Conservation (phyloP, 2,797 vertebrate species). For the Falco novaeseelandiae region DNA sequence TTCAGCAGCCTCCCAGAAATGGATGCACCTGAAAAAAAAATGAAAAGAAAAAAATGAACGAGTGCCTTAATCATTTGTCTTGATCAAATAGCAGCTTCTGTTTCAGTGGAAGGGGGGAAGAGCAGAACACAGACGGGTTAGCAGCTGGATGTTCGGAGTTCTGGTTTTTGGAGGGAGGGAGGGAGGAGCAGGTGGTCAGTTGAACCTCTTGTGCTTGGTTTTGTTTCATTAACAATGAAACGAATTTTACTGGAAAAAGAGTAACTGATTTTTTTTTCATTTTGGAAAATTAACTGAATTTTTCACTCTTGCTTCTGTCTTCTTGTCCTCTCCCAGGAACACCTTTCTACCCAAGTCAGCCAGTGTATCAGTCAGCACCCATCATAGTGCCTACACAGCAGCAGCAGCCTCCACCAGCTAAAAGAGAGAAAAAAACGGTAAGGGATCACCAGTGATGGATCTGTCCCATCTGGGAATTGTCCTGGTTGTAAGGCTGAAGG, state of each 20-base stretch:
- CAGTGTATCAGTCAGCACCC: slow-evolving; percentile 90
- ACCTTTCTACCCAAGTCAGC: slow-evolving; percentile 91
- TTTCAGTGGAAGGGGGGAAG: not conserved
- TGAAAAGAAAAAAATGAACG: not conserved
- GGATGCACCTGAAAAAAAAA: not conserved
- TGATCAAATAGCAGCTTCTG: not conserved
- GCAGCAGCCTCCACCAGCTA: slow-evolving; percentile 87
- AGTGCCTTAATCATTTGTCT: not conserved
- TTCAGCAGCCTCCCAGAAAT: not conserved
- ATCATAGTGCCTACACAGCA: slow-evolving; percentile 99
- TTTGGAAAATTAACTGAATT: not conserved
- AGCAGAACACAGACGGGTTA: not conserved
- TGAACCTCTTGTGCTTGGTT: accelerated
- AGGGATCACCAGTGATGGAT: not conserved
- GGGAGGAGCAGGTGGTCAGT: not conserved
- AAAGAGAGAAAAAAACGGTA: slow-evolving; percentile 98
- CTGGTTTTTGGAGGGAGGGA: not conserved
- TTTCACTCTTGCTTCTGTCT: not conserved
- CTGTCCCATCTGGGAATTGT: accelerated
- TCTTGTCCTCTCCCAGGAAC: slow-evolving; percentile 78
- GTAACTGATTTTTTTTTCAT: too few relatives aligned
- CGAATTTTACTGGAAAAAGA: too few relatives aligned
- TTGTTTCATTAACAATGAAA: not conserved
- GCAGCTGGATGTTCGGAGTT: too few relatives aligned
- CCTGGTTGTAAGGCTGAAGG: not conserved